phyloP scores from a whole-genome alignment of 1,140 invertebrate genomes.

The Riptortus pedestris region DNA sequence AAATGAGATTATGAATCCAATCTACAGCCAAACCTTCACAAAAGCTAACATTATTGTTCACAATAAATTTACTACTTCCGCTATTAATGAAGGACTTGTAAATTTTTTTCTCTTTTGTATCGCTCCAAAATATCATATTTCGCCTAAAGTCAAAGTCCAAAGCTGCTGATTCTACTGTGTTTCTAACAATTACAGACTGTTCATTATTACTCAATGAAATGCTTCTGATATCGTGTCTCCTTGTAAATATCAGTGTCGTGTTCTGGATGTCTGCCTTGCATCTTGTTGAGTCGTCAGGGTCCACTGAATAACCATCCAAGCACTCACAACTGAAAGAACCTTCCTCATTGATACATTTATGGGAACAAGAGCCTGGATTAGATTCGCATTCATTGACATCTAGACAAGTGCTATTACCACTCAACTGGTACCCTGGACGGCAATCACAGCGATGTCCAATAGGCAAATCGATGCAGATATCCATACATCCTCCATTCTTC shows the following conservation, averaged over 20 bases:
- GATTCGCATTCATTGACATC: conserved; percentile 89
- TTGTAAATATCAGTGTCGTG: conserved; percentile 70
- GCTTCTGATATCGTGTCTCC: conserved; percentile 72
- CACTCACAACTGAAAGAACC: conserved; percentile 91
- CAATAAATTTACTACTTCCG: conserved; percentile 67
- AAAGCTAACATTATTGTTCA: conserved; percentile 67
- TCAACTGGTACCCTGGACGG: conserved; percentile 63
- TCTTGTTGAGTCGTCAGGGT: conserved; percentile 68
- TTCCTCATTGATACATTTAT: conserved; percentile 81
- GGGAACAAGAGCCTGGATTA: conserved; percentile 82
- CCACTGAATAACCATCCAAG: conserved; percentile 69
- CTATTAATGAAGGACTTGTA: conserved; percentile 72
- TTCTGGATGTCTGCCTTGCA: conserved; percentile 67
- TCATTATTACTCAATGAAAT: conserved; percentile 65
- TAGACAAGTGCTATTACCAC: conserved; percentile 64
- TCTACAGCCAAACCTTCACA: conserved; percentile 68
- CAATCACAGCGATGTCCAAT: conserved; percentile 69
- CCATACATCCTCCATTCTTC: conserved; percentile 61
- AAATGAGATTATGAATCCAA: conserved; percentile 78
- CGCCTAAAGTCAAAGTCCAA: conserved; percentile 75
- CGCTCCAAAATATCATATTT: conserved; percentile 74
- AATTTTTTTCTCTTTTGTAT: conserved; percentile 56
- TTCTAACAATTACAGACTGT: conserved; percentile 73
- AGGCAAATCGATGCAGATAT: conserved; percentile 67
- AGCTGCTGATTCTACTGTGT: conserved; percentile 77